Evolutionary conservation across 2,113 vertebrate genomes (phyloP), one percentile per base, ranked within the genome.

Genomic region (Saguinus midas): DNA sequence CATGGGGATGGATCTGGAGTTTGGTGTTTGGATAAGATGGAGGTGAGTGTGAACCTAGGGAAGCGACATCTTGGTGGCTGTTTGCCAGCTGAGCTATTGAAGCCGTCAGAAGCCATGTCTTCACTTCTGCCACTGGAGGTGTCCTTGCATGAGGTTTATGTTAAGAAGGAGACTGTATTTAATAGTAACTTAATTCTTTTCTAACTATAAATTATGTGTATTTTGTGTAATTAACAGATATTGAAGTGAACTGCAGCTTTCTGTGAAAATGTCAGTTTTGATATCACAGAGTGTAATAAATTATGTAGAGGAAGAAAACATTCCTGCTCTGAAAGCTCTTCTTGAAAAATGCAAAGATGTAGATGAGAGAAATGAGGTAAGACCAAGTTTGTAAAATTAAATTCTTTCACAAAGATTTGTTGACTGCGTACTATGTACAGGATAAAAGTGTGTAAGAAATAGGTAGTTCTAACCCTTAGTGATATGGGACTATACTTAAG

Each of bases 271-370:
- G 99, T 99, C 99, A 8, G 99, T 99, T 92, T 97, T 99, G 92
- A 98, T 99, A 93, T 98, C 99, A 96, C 99, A 99, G 98, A 99
- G 99, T 95, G 99, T 99, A 83, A 99, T 99, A 96, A 99, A 98
- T 95, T 99, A 99, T 0, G 99, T 99, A 76, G 99, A 99, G 98
- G 99, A 99, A 98, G 99, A 99, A 95, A 99, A 99, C 91, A 98
- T 99, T 97, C 98, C 99, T 81, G 99, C 99, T 92, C 94, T 99
- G 97, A 99, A 99, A 97, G 99, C 99, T 0, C 99, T 99, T 95
- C 99, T 99, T 96, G 99, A 99, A 97, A 99, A 99, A 92, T 99
- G 99, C 98, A 99, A 98, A 93, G 99, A 99, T 95, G 99, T 99
- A 29, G 99, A 99, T 98, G 99, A 99, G 98, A 99, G 99, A 96